These are phyloP conservation scores for Bemisia tabaci DNA, from an alignment of 1,140 invertebrate genomes.

Conservation along the genomic window DNA sequence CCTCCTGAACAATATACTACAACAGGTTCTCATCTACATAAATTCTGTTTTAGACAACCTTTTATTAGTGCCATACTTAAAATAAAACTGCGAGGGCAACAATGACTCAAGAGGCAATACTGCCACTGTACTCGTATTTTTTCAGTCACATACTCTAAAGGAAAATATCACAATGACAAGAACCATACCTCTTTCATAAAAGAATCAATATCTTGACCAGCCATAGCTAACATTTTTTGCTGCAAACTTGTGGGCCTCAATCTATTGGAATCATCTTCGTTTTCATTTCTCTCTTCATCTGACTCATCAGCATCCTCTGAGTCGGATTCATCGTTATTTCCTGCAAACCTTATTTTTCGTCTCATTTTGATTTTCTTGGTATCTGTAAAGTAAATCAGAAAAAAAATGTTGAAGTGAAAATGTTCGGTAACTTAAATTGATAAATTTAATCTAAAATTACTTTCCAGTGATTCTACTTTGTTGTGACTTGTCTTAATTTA, in stretches of 20 bases:
- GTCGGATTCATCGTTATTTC: constrained; percentile 16
- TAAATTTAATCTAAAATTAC: too few relatives aligned
- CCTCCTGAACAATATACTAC: too few relatives aligned
- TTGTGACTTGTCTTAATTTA: too few relatives aligned
- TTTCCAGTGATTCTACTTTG: too few relatives aligned
- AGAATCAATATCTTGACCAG: constrained; percentile 80
- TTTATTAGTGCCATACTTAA: too few relatives aligned
- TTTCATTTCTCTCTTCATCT: constrained; percentile 22
- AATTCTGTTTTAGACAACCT: too few relatives aligned
- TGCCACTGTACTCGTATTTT: not conserved
- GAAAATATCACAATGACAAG: too few relatives aligned
- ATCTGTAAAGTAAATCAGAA: not conserved
- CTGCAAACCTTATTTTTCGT: constrained; percentile 4
- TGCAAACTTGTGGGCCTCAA: constrained; percentile 54
- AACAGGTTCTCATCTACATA: too few relatives aligned
- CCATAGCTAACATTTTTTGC: constrained; percentile 68
- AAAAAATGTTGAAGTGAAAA: too few relatives aligned
- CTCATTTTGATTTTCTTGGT: not conserved
- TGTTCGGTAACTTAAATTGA: too few relatives aligned
- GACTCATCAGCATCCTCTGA: constrained; percentile 27
- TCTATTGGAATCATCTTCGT: constrained; percentile 13
- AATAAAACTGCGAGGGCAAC: not conserved
- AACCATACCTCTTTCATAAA: constrained; percentile 67
- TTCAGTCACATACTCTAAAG: too few relatives aligned
- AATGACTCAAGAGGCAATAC: not conserved